Conservation (phyloP, 2,888 invertebrate species). For the Caenorhabditis uteleia region DNA sequence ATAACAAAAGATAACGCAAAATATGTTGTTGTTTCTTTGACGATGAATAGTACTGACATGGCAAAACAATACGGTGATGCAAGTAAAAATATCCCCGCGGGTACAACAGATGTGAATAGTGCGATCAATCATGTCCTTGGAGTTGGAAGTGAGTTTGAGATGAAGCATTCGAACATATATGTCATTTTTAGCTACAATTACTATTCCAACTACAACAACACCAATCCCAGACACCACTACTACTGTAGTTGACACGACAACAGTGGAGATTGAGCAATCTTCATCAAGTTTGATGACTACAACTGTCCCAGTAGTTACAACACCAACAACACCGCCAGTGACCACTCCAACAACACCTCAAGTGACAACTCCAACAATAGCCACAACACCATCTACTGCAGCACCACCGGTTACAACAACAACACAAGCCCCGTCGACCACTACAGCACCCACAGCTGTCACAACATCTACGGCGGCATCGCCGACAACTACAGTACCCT, state of each 20-base stretch:
- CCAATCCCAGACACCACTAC: too few relatives aligned
- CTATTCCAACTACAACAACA: too few relatives aligned
- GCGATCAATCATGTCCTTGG: neutral
- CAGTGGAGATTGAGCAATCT: too few relatives aligned
- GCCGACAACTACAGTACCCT: neutral
- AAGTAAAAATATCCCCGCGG: neutral
- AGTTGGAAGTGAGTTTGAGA: neutral
- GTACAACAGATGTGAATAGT: neutral
- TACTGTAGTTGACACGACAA: too few relatives aligned
- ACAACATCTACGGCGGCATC: neutral
- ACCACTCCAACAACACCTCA: neutral
- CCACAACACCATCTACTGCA: neutral
- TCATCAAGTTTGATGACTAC: too few relatives aligned
- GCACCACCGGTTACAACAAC: neutral
- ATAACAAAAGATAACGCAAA: neutral
- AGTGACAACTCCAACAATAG: neutral
- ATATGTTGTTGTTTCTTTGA: constrained; percentile 1
- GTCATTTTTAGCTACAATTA: neutral
- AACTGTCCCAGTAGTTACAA: too few relatives aligned
- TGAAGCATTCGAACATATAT: neutral
- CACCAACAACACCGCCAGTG: neutral
- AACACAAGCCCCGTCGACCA: neutral
- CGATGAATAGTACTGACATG: neutral
- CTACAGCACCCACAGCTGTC: neutral
- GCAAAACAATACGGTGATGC: neutral